Evolutionary conservation across 2,888 invertebrate genomes (phyloP), one percentile per base, ranked within the genome.

Genomic region (Polydesmus complanatus): DNA sequence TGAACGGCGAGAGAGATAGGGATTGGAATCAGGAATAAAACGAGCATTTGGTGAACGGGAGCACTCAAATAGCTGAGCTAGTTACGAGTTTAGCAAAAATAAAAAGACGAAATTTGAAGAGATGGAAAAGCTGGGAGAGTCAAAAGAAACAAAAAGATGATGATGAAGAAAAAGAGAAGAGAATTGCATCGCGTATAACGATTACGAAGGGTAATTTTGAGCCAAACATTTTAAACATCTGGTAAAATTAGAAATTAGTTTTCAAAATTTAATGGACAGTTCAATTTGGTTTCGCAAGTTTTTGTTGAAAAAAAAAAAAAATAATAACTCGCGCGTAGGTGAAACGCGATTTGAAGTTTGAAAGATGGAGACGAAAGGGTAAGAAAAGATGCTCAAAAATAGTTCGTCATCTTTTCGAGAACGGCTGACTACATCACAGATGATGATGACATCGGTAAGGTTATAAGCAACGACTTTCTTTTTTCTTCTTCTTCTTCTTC

Each of bases 61-160:
- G 37, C 37, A 37, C 8, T 37, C 37, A 54, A 47, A 59, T 59
- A 14, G 59, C 27, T 1, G 37, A 59, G 25, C 54, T 63, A 8
- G 22, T 63, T 25, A 55, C 26, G 8, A 62, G 63, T 37, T 58
- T 63, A 22, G 55, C 58, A 54, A 57, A 51, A 27, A 63, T 63
- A 23, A 54, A 49, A 27, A 58, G 59, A 25, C 61, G 62, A 37
- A 58, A 62, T 49, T 61, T 56, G 27, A 23, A n/a, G n/a, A 8
- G 52, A 11, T 11, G 52, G 37, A 14, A 37, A 37, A 14, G 5
- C 5, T n/a, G n/a, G n/a, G n/a, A n/a, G n/a, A n/a, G n/a, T n/a
- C 37, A 37, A 14, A 37, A 37, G 37, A 37, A 37, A 14, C 8
- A 37, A 14, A 14, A 37, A 37, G 37, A 37, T 5, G 37, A 37